Conservation (phyloP, 1,140 invertebrate genomes). For the Pogonomyrmex barbatus region DNA sequence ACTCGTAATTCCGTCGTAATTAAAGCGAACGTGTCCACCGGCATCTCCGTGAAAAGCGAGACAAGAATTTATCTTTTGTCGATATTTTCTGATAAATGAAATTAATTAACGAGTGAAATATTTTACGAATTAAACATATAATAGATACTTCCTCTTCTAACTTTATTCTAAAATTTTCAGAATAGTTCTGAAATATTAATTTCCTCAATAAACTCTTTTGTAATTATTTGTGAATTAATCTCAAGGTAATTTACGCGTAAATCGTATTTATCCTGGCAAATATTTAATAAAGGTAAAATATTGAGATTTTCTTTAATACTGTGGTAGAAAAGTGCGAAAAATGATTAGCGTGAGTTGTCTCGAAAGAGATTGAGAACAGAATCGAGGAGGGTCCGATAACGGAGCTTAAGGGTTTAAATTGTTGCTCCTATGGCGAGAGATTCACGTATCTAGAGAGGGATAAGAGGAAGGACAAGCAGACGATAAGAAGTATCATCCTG, state of each 20-base stretch:
- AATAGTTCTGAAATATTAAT: not conserved
- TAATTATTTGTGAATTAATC: slow-evolving; percentile 20
- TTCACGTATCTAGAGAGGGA: slow-evolving; percentile 40
- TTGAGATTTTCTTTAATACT: not conserved
- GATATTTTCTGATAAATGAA: not conserved
- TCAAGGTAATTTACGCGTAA: too few relatives aligned
- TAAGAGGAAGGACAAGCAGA: slow-evolving; percentile 30
- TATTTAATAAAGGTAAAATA: not conserved
- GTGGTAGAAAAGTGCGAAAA: slow-evolving; percentile 1
- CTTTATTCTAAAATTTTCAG: not conserved
- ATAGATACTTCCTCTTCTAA: not conserved
- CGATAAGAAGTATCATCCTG: slow-evolving; percentile 65
- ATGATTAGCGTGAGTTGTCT: slow-evolving; percentile 28
- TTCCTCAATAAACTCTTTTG: not conserved
- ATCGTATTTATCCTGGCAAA: not conserved
- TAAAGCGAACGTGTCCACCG: not conserved
- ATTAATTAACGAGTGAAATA: not conserved
- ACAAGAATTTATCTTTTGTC: not conserved
- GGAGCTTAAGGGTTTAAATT: slow-evolving; percentile 54
- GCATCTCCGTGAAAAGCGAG: not conserved
- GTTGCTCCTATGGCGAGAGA: slow-evolving; percentile 42
- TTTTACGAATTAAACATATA: not conserved
- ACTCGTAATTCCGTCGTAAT: slow-evolving; percentile 11
- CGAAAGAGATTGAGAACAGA: slow-evolving; percentile 10
- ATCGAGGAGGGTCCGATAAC: slow-evolving; percentile 9